Conservation (phyloP, 2,797 vertebrate genomes). For the Cuniculus paca region DNA sequence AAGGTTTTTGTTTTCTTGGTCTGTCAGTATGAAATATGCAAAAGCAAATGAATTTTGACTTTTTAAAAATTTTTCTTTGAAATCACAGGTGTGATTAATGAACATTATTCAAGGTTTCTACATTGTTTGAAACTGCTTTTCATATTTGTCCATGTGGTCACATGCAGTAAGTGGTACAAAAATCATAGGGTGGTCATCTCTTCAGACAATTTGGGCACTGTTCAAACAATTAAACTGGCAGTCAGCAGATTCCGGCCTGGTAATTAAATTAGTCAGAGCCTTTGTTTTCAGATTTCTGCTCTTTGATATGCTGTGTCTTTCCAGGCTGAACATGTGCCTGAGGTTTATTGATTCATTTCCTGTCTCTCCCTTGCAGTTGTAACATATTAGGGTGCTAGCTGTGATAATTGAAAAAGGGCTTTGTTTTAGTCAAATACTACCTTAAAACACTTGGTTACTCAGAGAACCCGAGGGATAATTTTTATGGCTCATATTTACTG, state of each 20-base stretch:
- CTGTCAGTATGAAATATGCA: not conserved
- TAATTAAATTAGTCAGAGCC: conserved; percentile 80
- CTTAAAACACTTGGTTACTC: conserved; percentile 65
- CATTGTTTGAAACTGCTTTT: conserved; percentile 65
- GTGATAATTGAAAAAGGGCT: conserved; percentile 72
- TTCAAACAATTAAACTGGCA: conserved; percentile 81
- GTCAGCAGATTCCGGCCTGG: conserved; percentile 80
- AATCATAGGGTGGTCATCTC: conserved; percentile 76
- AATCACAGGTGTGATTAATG: conserved; percentile 58
- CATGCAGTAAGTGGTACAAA: conserved; percentile 65
- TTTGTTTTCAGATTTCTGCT: conserved; percentile 81
- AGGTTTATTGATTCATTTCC: conserved; percentile 84
- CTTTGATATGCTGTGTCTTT: conserved; percentile 77
- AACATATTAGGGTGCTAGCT: conserved; percentile 66
- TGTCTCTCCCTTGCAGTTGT: conserved; percentile 81
- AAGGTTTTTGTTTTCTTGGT: conserved; percentile 56
- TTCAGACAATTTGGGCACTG: conserved; percentile 66
- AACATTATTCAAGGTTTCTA: conserved; percentile 48
- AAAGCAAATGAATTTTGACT: conserved; percentile 60
- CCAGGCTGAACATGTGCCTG: conserved; percentile 80
- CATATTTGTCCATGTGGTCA: conserved; percentile 28
- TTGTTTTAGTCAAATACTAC: conserved; percentile 79
- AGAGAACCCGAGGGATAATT: conserved; percentile 26
- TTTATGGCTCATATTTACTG: conserved; percentile 38
- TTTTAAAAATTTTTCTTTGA: conserved; percentile 44